Evolutionary conservation across 2,113 vertebrate genomes (phyloP).

Genomic region (Nymphicus hollandicus): DNA sequence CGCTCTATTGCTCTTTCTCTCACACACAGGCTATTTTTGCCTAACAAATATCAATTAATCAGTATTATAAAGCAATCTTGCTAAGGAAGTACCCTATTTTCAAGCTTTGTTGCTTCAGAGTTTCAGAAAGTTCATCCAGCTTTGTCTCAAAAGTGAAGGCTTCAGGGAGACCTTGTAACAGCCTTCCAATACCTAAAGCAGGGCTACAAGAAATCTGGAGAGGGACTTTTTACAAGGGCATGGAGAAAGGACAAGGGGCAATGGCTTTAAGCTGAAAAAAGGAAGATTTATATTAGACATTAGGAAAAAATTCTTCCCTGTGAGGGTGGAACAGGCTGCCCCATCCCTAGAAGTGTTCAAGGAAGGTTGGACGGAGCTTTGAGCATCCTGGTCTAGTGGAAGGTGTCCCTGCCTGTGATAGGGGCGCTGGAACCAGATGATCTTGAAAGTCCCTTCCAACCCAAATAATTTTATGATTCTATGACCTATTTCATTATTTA

Average conservation of each 20-base stretch:
- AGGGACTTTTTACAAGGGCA: neutral
- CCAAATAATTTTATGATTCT: neutral
- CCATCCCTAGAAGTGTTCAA: neutral
- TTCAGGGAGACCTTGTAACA: neutral
- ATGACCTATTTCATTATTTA: neutral
- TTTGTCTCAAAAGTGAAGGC: neutral
- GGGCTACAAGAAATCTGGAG: neutral
- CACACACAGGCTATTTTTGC: constrained; percentile 25
- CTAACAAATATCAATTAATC: neutral
- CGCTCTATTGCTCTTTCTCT: neutral
- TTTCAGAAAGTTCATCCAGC: neutral
- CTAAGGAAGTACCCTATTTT: neutral
- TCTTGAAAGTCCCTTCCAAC: neutral
- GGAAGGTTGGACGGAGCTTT: neutral
- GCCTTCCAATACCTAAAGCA: neutral
- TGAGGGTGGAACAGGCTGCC: neutral
- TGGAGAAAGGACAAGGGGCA: neutral
- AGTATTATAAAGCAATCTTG: neutral
- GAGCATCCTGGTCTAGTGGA: neutral
- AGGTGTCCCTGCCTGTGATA: neutral
- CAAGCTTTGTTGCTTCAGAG: neutral
- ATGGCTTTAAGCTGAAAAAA: neutral
- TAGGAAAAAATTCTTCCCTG: neutral
- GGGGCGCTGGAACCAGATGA: neutral
- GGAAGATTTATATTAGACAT: neutral